Evolutionary conservation across 2,888 invertebrate species (phyloP).

Genomic region (Apamea monoglypha): DNA sequence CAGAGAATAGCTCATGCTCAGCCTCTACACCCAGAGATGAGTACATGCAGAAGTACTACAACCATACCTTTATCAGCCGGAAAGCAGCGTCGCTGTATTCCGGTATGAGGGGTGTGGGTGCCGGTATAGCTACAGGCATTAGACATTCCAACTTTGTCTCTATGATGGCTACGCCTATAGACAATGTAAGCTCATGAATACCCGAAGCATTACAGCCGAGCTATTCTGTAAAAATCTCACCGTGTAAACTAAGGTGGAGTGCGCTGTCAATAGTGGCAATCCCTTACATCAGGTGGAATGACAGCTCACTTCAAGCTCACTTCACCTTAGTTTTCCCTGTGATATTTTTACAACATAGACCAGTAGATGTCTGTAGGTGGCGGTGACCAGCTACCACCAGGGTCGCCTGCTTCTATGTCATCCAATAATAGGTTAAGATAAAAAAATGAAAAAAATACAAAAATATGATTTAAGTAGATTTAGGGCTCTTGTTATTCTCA

Average conservation of each 20-base stretch:
- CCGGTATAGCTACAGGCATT: neutral
- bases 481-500: constrained; percentile 24
- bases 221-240: neutral
- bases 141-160: constrained; percentile 1
- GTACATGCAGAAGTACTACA: constrained; percentile 3
- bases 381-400: neutral
- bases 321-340: neutral
- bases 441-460: constrained; percentile 25
- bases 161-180: neutral
- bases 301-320: neutral
- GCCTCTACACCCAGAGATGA: neutral
- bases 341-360: too few species aligned
- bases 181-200: neutral
- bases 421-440: constrained; percentile 11
- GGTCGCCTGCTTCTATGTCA: neutral
- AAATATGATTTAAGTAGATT: constrained; percentile 43
- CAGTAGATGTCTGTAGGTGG: constrained; percentile 1
- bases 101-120: neutral
- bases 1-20: neutral
- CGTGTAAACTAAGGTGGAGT: neutral
- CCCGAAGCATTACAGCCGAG: neutral
- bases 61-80: neutral
- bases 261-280: neutral
- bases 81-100: too few species aligned
- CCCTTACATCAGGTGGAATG: too few species aligned